Evolutionary conservation across 30 jellyfish, hydroid and myxozoan species (phyloP).

Genomic region (Chironex yamaguchii): DNA sequence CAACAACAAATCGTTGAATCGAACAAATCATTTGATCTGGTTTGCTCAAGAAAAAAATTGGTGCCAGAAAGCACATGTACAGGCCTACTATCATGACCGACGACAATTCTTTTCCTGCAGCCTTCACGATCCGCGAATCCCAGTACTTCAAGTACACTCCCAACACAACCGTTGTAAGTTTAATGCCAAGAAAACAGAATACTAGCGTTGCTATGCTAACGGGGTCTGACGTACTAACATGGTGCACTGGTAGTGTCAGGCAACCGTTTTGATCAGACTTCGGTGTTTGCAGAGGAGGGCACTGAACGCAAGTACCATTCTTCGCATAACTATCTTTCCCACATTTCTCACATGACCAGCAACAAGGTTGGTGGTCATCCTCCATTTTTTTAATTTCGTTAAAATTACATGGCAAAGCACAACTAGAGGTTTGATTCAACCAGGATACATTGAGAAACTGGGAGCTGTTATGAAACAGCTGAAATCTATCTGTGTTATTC

Average conservation of each 20-base stretch:
- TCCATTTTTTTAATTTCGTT: conserved; percentile 23
- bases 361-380: conserved; percentile 20
- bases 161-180: conserved; percentile 32
- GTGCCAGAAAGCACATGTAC: conserved; percentile 57
- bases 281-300: conserved; percentile 53
- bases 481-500: no score
- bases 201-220: conserved; percentile 19
- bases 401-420: conserved; percentile 73
- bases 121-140: conserved; percentile 70
- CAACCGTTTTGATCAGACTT: conserved; percentile 1
- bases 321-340: conserved; percentile 3
- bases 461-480: not conserved
- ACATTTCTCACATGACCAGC: conserved; percentile 84
- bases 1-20: conserved; percentile 75
- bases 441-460: not conserved
- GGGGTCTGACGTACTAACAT: not conserved
- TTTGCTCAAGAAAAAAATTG: conserved; percentile 34
- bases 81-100: conserved; percentile 64
- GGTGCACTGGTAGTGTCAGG: conserved; percentile 46
- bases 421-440: conserved; percentile 16
- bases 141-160: conserved; percentile 68
- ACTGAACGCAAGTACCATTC: conserved; percentile 66
- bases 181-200: conserved; percentile 60
- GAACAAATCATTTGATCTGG: conserved; percentile 72
- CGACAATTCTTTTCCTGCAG: conserved; percentile 86